phyloP scores from a whole-genome alignment of 2,888 invertebrate genomes.

The Pteria penguin region DNA sequence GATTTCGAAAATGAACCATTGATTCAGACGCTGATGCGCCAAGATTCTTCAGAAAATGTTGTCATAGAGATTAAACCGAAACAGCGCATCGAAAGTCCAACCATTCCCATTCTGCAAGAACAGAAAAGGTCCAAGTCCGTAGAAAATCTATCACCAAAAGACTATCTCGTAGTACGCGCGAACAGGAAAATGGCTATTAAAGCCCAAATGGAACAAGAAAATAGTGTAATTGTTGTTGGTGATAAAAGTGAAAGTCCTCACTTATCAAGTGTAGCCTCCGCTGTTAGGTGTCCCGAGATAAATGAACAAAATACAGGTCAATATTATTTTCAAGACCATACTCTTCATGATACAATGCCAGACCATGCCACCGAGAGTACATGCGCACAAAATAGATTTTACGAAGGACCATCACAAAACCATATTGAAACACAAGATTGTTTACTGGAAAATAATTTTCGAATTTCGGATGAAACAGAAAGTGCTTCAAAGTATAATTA shows the following conservation, averaged over 20 bases:
- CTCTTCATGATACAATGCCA: background rate
- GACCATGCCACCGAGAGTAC: no score
- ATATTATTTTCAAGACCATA: background rate
- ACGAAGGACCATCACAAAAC: background rate
- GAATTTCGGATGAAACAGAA: no score
- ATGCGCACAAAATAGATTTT: background rate
- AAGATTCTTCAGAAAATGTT: constrained; percentile 41
- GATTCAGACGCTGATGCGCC: constrained; percentile 14
- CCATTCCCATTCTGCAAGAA: constrained; percentile 5
- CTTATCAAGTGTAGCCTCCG: background rate
- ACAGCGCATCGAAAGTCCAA: background rate
- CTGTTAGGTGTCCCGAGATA: background rate
- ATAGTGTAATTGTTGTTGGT: no score
- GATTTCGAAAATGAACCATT: background rate
- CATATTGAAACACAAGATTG: background rate
- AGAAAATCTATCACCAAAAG: constrained; percentile 23
- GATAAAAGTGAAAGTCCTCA: no score
- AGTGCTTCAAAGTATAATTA: background rate
- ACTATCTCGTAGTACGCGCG: constrained; percentile 14
- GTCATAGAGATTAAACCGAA: constrained; percentile 35
- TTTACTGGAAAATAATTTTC: background rate
- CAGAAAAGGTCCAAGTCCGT: constrained; percentile 11
- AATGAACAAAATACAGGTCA: background rate
- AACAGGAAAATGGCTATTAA: constrained; percentile 12
- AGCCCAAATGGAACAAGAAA: no score